Base-by-base conservation (phyloP, 2,888 invertebrate genomes). In the Acleris cristana region DNA sequence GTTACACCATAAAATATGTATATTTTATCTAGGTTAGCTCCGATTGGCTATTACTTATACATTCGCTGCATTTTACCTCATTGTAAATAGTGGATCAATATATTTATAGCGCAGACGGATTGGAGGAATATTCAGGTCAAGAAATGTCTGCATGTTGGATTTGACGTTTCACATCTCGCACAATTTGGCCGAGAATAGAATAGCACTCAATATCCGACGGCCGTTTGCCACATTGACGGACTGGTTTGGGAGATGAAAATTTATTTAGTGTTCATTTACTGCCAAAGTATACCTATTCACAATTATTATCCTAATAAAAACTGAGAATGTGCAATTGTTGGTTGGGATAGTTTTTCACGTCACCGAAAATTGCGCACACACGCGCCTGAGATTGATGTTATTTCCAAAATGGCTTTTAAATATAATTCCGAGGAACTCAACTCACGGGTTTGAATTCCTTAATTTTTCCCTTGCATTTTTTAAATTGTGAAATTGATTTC, bases 141-240 rank as follows among this genome's bases (percentile, higher is more conserved):
- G 69, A 69, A 69, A 69, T 65, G 69, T 65, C 69, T 67, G 67
- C 62, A 67, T 67, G 67, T 63, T 54, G 67, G 67, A 67, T 67
- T 67, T 67, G 67, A 67, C 67, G 67, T 67, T 67, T 67, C 63
- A 62, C 62, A 67, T 67, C 59, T 60, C 67, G 67, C 67, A 67
- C 67, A 58, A 67, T 67, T 67, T 63, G 57, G 67, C 63, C 54
- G 58, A 58, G 58, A 67, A 67, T 67, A 67, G 67, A 62, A 58
- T 56, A 62, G 58, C 58, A 58, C 67, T 63, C 67, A 58, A 63
- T 63, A 63, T 58, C 23, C 53, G 66, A 66, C 61, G 66, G 14
- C 45, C 52, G 56, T 66, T 65, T 57, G 66, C 61, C 61, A 62
- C 61, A 56, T 59, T 66, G 66, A 66, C 61, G 66, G 52, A 45